Base-by-base conservation (phyloP, 2,888 invertebrate species). In the Chloroclystis v-ata region DNA sequence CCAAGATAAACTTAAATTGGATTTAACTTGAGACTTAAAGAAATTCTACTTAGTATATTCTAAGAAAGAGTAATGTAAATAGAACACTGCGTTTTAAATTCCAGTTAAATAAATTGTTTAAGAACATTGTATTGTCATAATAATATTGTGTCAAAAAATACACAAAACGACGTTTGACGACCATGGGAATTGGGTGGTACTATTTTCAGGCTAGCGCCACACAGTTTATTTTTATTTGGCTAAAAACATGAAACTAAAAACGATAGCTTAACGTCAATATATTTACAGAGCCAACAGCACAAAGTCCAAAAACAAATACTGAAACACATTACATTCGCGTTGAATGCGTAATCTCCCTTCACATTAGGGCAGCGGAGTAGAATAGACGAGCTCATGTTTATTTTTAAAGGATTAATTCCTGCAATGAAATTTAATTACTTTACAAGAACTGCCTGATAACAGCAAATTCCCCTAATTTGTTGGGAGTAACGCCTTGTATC, bases 401-500 rank as follows among this genome's bases (percentile, higher is more conserved):
- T 49, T 51, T 52, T 50, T 43, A 54, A 56, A 37, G 57, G 52
- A 56, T 54, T 54, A 20, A 52, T 55, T 55, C 33, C 37, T 32
- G 25, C 53, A 50, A 55, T 52, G 37, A 43, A 54, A 56, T 56
- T 56, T 49, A 54, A 56, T 56, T 56, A 54, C 47, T 55, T 49
- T 49, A 51, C 54, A 47, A 51, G 47, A 54, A 44, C 49, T 43
- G 52, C 54, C 42, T 56, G 49, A 49, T 53, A 46, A 37, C 37
- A 42, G 47, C 53, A 47, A n/a, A 32, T 49, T 50, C 47, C 49
- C 51, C 54, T 59, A 56, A 65, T 66, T 61, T 57, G 54, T 55
- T 54, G 50, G 56, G 37, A 57, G 54, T 57, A 58, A 55, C 58
- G 58, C 48, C 52, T 52, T 55, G 56, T 54, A 56, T 63, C 61